Base-by-base conservation (phyloP, 2,113 vertebrate species). In the Thalassarche chlororhynchos region DNA sequence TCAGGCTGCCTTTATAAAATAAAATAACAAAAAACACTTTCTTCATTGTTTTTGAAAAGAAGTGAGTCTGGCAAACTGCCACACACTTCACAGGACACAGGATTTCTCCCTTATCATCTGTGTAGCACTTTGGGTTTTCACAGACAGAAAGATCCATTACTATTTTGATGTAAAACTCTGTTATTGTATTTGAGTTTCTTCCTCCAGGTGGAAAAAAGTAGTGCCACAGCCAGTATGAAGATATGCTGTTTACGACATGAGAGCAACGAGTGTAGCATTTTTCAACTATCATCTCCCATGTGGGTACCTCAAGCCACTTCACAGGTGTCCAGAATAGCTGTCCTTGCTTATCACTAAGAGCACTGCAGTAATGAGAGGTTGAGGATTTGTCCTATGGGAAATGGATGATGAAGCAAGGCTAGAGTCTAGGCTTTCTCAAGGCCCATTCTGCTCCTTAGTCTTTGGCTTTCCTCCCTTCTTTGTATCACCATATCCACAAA, bases 251-350 rank as follows among this genome's bases (percentile, higher is more conserved):
- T 28, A 38, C 4, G 5, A 31, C 15, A 38, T 21, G n/a, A 90
- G 6, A 71, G n/a, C 25, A 78, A 58, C 1, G 6, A 62, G 14
- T 14, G 57, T 24, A 64, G 17, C 17, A 36, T 84, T 95, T 93
- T 89, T 74, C 16, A 40, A 12, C 15, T n/a, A 0, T 36, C 51
- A 0, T 49, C 51, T 95, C 60, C 62, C 1, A 0, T 55, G 20
- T 46, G 42, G 13, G 9, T 60, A 42, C 29, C 82, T 90, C 49
- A 87, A 74, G 24, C 2, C 49, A 16, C 29, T 74, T 88, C 42
- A 72, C 49, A 88, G 28, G 12, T 74, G 19, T 83, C 58, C 58
- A 72, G 38, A 68, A 38, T 2, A 54, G 5, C 15, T 47, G 19
- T 79, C 31, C 31, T 93, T 76, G 54, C 19, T 93, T 46, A 47